Evolutionary conservation across 2,113 vertebrate genomes (phyloP), one percentile per base, ranked within the genome.

Genomic region (Proterorhinus semilunaris): DNA sequence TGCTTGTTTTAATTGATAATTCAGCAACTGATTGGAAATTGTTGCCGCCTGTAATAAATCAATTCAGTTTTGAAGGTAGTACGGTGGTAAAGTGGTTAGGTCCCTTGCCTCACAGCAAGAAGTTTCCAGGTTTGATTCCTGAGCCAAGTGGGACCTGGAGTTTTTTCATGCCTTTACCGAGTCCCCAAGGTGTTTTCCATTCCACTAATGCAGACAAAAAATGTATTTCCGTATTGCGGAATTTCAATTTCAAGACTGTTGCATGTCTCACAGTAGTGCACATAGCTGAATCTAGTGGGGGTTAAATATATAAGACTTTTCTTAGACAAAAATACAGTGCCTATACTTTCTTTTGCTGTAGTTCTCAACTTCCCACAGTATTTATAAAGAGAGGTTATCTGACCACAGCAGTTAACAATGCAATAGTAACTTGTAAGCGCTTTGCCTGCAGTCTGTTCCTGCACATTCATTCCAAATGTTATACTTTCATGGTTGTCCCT

Each of bases 401-500:
- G 72, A 62, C 45, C 55, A 63, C 27, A 36, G 27, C 27, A 36
- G 27, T 21, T 10, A 67, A 62, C 69, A 3, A 51, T 59, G 66
- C 64, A 10, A 59, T 5, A 27, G 57, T 21, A 58, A 52, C 59
- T 62, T 65, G 53, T 47, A 68, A 62, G 42, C 64, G 59, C 61
- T 27, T 53, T 1, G 55, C 68, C 64, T 62, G 54, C 72, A 65
- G 17, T 62, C 46, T 68, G 27, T 69, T 17, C 46, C 46, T 7
- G 11, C 71, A 86, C 64, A 70, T 70, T 71, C 21, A 75, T 82
- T 72, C 69, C 54, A 74, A 36, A 36, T 53, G 52, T 66, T 66
- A 51, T 46, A 42, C 55, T 52, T 75, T 67, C 52, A 65, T 50
- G 15, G 21, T 62, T 50, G 50, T 67, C 74, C 51, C 59, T 64